Evolutionary conservation across 2,113 vertebrate genomes (phyloP), one percentile per base, ranked within the genome.

Genomic region (Probosciger aterrimus): DNA sequence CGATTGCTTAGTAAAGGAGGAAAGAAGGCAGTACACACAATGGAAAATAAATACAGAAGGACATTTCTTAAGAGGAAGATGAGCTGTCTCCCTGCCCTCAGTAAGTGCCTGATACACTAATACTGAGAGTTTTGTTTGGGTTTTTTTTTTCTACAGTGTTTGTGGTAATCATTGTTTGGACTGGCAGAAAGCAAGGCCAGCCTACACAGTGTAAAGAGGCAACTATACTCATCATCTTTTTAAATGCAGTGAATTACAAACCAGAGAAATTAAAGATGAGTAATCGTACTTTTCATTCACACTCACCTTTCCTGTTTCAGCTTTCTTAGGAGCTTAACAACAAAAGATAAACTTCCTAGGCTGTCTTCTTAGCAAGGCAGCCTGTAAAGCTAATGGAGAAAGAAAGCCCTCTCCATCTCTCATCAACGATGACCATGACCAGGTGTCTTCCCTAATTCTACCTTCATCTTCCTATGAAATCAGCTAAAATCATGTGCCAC

Each of bases 391-490:
- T 80, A 7, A 19, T 33, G 59, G 14, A 22, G 25, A 18, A 49
- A 63, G 35, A 39, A 80, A 86, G 5, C 14, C 23, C 7, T 64
- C 79, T 86, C 39, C 23, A 30, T 19, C 23, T 17, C 6, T 64
- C 24, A 7, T 41, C 7, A 49, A 18, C 0, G 0, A 6, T 22
- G 10, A 14, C 18, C 41, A 20, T 39, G 35, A 60, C 18, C 27
- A 41, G 30, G 55, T 1, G 2, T 7, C 57, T 33, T 41, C 22
- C 44, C 9, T 31, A n/a, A 31, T 46, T 82, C 67, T 53, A 11
- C 15, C 8, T 53, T 44, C 10, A 59, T 11, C 24, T 86, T 59
- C 16, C 18, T 71, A 37, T 78, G 27, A 68, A 82, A 79, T 37
- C 47, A 35, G 5, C 37, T 27, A 30, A 43, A 90, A 31, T 13